A percentile compares a stretch with the other conserved stretches of the same genome.
These are phyloP conservation scores for Thomomys bottae DNA, from an alignment of 2,113 vertebrate genomes.

Conservation along the genomic window DNA sequence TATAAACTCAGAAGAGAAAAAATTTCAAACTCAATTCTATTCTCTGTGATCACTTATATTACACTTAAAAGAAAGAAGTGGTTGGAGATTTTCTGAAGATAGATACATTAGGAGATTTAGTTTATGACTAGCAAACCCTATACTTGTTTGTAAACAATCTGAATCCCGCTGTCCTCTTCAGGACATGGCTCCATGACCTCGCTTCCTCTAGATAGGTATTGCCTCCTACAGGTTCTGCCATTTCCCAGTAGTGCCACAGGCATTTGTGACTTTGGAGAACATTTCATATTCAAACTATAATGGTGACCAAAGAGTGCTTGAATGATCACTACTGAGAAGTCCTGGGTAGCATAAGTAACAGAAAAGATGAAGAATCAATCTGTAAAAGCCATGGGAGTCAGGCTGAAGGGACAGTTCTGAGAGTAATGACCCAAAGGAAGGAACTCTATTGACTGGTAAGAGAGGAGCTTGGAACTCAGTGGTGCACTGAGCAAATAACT, in stretches of 20 bases:
- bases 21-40: not conserved
- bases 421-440: not conserved
- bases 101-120: not conserved
- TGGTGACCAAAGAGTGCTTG: not conserved
- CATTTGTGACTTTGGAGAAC: not conserved
- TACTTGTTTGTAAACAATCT: not conserved
- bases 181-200: not conserved
- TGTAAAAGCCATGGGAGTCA: not conserved
- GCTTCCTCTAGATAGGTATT: not conserved
- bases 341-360: not conserved
- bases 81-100: not conserved
- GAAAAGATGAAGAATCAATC: not conserved
- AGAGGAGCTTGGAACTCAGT: not conserved
- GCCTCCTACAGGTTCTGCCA: too few species aligned
- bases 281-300: not conserved
- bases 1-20: not conserved
- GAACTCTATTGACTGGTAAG: not conserved
- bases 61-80: constrained; percentile 13
- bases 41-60: not conserved
- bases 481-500: not conserved
- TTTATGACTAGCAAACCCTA: not conserved
- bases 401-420: not conserved
- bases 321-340: not conserved
- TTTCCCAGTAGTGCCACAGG: not conserved
- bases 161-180: not conserved